phyloP scores from a whole-genome alignment of 2,888 invertebrate genomes.

The Catocala nupta region DNA sequence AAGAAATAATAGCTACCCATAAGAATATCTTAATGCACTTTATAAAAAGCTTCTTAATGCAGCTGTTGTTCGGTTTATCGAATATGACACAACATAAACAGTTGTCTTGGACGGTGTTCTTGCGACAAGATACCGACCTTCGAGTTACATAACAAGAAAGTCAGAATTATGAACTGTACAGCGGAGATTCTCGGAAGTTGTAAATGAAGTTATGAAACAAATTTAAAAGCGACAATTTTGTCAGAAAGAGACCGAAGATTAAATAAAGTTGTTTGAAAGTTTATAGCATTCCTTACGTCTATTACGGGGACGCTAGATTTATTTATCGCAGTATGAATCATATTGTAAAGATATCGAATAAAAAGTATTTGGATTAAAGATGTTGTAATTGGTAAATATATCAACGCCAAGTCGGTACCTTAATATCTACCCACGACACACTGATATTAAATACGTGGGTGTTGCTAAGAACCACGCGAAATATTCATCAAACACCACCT shows the following conservation, averaged over 20 bases:
- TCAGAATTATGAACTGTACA: conserved; percentile 42
- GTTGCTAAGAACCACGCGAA: conserved; percentile 46
- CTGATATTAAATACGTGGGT: conserved; percentile 48
- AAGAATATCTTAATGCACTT: conserved; percentile 9
- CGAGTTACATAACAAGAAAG: conserved; percentile 39
- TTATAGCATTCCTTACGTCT: conserved; percentile 49
- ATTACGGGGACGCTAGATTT: conserved; percentile 46
- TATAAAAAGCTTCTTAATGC: conserved; percentile 6
- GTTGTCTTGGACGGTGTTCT: conserved; percentile 1
- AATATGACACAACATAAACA: conserved; percentile 4
- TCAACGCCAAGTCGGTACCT: conserved; percentile 26
- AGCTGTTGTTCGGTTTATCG: conserved; percentile 1
- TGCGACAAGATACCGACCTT: conserved; percentile 25
- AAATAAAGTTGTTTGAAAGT: conserved; percentile 44
- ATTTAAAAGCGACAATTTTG: conserved; percentile 52
- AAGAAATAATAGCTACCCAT: not conserved
- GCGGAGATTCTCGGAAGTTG: conserved; percentile 41
- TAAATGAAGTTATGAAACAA: conserved; percentile 46
- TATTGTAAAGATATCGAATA: conserved; percentile 25
- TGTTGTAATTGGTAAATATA: conserved; percentile 31
- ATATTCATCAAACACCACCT: conserved; percentile 47
- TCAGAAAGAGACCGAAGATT: conserved; percentile 46
- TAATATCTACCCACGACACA: conserved; percentile 44
- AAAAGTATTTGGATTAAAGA: not conserved
- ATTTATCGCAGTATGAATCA: conserved; percentile 28